Evolutionary conservation across 2,113 vertebrate species (phyloP), one percentile per base, ranked within the genome.

Genomic region (Megalops atlanticus): DNA sequence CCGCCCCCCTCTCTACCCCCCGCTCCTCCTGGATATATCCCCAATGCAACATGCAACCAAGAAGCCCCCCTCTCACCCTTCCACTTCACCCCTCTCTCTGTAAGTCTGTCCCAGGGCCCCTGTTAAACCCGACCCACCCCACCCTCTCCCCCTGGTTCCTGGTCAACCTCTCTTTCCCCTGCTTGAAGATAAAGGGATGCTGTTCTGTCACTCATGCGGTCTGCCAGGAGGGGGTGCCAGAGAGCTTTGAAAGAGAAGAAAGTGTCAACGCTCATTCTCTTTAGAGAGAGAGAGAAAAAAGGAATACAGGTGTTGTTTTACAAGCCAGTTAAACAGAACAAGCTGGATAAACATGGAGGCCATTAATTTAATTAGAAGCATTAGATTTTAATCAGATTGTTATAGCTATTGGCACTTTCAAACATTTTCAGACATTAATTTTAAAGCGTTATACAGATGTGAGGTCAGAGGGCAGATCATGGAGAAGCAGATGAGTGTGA

Each of bases 71-170:
- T 15, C 76, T 35, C 35, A 24, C 24, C 39, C 14, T 15, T 77
- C 39, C 35, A 24, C 24, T 47, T 4, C 54, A 18, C 36, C 76
- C 83, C 72, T 47, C 76, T 77, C 58, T 64, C 27, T 24, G 64
- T 45, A 31, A 31, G 18, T 41, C 40, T 31, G 58, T 31, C 58
- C 58, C 58, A 64, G 58, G 5, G 31, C 18, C 40, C 39, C 1
- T 7, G 12, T 31, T 14, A 45, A 40, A 40, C 73, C 40, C 43
- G 21, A 41, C 36, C 82, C 79, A 38, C 10, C 3, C 52, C 81
- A 70, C 58, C 24, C 52, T 39, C 54, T 76, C 58, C 86, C 68
- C 82, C 78, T 72, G 68, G 35, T 77, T 70, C 80, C 73, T 76
- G 68, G 77, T 82, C 80, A 76, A 21, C 43, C 49, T 33, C 15